Percentiles rank a stretch among this genome's conserved stretches.
These are phyloP conservation scores for Acanthosepion lycidas DNA, from an alignment of 2,888 invertebrate genomes.

Conservation along the genomic window DNA sequence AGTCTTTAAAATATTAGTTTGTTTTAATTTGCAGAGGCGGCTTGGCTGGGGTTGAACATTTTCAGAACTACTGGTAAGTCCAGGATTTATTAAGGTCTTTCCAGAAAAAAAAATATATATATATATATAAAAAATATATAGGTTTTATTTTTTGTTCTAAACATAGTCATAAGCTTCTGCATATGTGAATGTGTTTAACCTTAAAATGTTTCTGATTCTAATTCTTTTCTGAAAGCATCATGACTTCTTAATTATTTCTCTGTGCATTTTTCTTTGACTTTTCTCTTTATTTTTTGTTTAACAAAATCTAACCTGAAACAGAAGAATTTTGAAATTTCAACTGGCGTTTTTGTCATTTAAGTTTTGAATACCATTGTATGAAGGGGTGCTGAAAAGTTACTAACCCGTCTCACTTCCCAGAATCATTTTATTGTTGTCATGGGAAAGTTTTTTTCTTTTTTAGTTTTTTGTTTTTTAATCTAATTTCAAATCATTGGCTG, in stretches of 20 bases:
- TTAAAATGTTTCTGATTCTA: not conserved
- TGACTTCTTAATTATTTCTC: not conserved
- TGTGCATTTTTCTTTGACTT: not conserved
- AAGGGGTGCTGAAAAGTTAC: too few species aligned
- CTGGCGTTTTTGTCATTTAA: not conserved
- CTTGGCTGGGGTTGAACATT: constrained; percentile 43
- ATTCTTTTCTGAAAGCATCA: not conserved
- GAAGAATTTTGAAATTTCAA: not conserved
- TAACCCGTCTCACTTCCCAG: too few species aligned
- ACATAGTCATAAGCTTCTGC: not conserved
- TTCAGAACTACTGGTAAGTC: constrained; percentile 45
- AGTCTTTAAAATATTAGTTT: constrained; percentile 34
- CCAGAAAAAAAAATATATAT: not conserved
- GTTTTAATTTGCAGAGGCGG: constrained; percentile 44
- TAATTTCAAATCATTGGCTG: too few species aligned
- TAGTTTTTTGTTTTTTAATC: too few species aligned
- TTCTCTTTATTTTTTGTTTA: not conserved
- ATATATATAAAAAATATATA: not conserved
- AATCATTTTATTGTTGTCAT: too few species aligned
- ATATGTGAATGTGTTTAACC: not conserved
- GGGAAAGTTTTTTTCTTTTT: too few species aligned
- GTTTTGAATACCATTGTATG: not conserved
- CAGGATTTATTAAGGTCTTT: constrained; percentile 41
- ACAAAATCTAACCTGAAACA: not conserved
- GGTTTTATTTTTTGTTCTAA: not conserved